phyloP scores from a whole-genome alignment of 2,888 invertebrate genomes.

The Gastracanthus pulcherrimus region DNA sequence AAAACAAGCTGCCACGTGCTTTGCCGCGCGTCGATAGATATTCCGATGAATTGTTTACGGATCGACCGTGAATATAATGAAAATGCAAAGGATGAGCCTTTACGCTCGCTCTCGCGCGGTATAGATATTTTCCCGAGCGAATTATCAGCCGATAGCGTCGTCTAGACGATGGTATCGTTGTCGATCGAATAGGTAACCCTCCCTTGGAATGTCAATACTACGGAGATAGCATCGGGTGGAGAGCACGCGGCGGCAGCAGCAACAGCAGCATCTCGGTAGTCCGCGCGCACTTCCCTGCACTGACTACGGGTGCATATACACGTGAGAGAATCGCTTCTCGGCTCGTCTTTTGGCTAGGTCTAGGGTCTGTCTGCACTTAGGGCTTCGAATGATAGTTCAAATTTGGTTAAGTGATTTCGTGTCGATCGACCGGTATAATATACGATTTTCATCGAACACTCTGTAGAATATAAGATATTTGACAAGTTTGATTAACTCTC shows the following conservation, averaged over 20 bases:
- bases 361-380: too few relatives aligned
- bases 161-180: slow-evolving; percentile 58
- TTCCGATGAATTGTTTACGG: neutral
- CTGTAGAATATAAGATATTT: too few relatives aligned
- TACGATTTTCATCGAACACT: too few relatives aligned
- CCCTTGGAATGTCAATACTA: slow-evolving; percentile 57
- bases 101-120: slow-evolving; percentile 12
- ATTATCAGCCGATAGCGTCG: slow-evolving; percentile 54
- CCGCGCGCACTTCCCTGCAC: neutral
- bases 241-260: neutral
- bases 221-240: slow-evolving; percentile 43
- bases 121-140: slow-evolving; percentile 34
- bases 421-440: too few relatives aligned
- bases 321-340: neutral
- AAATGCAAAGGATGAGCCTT: slow-evolving; percentile 38
- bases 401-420: too few relatives aligned
- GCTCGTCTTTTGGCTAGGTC: too few relatives aligned
- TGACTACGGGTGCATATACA: neutral
- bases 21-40: neutral
- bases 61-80: slow-evolving; percentile 3
- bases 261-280: slow-evolving; percentile 25
- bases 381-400: too few relatives aligned
- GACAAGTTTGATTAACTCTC: too few relatives aligned
- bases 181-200: slow-evolving; percentile 53
- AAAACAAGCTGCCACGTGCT: too few relatives aligned